Conservation (phyloP, 2,888 invertebrate genomes). For the Lasioglossum pauxillum region DNA sequence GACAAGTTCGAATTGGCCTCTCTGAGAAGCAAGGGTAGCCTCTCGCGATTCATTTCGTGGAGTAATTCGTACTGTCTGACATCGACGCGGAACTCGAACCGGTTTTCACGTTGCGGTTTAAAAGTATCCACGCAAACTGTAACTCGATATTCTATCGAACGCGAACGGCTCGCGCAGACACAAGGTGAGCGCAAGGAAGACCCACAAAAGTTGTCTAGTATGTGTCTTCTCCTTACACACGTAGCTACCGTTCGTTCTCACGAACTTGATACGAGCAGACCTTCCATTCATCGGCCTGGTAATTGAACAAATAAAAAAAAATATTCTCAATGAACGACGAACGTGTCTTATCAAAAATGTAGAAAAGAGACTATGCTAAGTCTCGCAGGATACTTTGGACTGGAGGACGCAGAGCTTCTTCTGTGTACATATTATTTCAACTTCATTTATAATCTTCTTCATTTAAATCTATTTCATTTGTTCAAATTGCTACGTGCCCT, state of each 20-base stretch:
- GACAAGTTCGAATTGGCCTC: slow-evolving; percentile 86
- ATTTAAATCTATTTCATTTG: neutral
- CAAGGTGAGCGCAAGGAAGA: slow-evolving; percentile 74
- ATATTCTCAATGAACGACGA: neutral
- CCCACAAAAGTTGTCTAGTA: slow-evolving; percentile 70
- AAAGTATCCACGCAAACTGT: slow-evolving; percentile 52
- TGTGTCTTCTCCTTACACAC: slow-evolving; percentile 24
- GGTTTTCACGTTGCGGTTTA: slow-evolving; percentile 71
- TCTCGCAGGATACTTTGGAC: neutral
- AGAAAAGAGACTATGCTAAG: neutral
- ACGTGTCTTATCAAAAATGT: neutral
- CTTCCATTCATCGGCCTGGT: slow-evolving; percentile 3
- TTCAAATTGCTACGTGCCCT: neutral
- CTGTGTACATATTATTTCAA: neutral
- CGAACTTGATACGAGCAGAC: neutral
- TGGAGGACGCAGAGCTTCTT: neutral
- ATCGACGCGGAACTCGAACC: slow-evolving; percentile 66
- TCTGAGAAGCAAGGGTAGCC: slow-evolving; percentile 73
- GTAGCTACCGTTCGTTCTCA: neutral
- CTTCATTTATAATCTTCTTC: neutral
- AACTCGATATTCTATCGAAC: slow-evolving; percentile 76
- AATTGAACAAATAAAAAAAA: slow-evolving; percentile 13
- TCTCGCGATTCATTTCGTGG: slow-evolving; percentile 76
- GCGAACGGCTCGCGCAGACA: slow-evolving; percentile 46
- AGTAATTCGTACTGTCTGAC: slow-evolving; percentile 38